Evolutionary conservation across 1,140 invertebrate genomes (phyloP), one percentile per base, ranked within the genome.

Genomic region (Drosophila persimilis): DNA sequence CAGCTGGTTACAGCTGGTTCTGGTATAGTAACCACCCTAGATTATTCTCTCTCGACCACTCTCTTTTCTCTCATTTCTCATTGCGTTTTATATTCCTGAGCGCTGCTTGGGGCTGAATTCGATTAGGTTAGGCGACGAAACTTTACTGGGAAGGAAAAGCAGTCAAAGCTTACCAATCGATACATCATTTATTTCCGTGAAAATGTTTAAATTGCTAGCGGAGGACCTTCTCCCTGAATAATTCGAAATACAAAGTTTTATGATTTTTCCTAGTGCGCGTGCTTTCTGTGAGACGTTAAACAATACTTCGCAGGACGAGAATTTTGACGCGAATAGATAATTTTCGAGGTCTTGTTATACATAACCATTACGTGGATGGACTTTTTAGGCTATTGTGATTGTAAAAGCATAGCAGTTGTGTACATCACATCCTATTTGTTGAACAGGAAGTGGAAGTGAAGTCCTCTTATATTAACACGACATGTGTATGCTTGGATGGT

Each of bases 81-180:
- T 24, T 5, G 24, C 5, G 24, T 24, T 24, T 24, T 46, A 39
- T 17, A 17, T 17, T 17, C 17, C 17, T 17, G 47, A 43, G 51
- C 35, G 48, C 45, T 69, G 39, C 54, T 52, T 47, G 51, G 45
- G 46, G 50, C 55, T 11, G 17, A 53, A 26, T 61, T 45, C 15
- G 15, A 31, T 53, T 53, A 24, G 26, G 5, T 53, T 53, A 24
- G 26, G 5, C 43, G 24, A 26, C 35, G 47, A 57, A 66, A 73
- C 73, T 79, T 64, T 61, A 43, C 41, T 61, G 67, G 43, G 24
- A 69, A 58, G 22, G 15, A 7, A 67, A 61, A 80, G 50, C 45
- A 35, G 44, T 29, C 26, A 54, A 70, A 73, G 57, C 73, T 77
- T 50, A 45, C 35, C 53, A 81, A 81, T 81, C 79, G 72, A 81